These are phyloP conservation scores for Cataglyphis hispanica DNA, from an alignment of 1,140 invertebrate genomes.

Conservation along the genomic window DNA sequence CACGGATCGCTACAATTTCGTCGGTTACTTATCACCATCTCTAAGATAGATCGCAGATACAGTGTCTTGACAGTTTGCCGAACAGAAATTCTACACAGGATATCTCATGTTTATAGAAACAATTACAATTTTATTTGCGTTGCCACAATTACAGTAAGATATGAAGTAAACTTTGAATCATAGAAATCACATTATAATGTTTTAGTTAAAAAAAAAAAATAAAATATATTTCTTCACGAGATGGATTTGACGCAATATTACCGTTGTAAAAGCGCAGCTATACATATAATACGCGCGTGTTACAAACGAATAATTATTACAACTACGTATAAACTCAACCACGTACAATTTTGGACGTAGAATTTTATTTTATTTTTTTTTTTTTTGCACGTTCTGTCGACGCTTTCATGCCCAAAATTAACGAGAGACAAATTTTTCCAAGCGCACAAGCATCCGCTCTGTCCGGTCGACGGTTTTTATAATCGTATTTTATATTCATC, in stretches of 20 bases:
- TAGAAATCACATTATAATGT: neutral
- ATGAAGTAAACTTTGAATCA: neutral
- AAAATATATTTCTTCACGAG: constrained; percentile 5
- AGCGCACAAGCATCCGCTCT: constrained; percentile 26
- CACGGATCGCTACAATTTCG: constrained; percentile 69
- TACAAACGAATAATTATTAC: constrained; percentile 31
- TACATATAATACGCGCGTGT: neutral
- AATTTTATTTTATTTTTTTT: neutral
- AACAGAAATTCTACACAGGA: neutral
- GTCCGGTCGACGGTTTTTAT: constrained; percentile 39
- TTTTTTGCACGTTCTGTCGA: neutral
- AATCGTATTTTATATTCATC: constrained; percentile 48
- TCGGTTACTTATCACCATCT: constrained; percentile 50
- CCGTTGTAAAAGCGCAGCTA: neutral
- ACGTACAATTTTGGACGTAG: too few relatives aligned
- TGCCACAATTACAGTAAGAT: neutral
- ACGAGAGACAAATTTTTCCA: constrained; percentile 29
- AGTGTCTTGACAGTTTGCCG: neutral
- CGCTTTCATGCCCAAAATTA: constrained; percentile 34
- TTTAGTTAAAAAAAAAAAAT: neutral
- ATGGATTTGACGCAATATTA: neutral
- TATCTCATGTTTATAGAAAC: neutral
- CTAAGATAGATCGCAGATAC: neutral
- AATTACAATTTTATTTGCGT: neutral
- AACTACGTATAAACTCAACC: neutral